Evolutionary conservation across 2,888 invertebrate genomes (phyloP).

Genomic region (Mylabris sibirica): DNA sequence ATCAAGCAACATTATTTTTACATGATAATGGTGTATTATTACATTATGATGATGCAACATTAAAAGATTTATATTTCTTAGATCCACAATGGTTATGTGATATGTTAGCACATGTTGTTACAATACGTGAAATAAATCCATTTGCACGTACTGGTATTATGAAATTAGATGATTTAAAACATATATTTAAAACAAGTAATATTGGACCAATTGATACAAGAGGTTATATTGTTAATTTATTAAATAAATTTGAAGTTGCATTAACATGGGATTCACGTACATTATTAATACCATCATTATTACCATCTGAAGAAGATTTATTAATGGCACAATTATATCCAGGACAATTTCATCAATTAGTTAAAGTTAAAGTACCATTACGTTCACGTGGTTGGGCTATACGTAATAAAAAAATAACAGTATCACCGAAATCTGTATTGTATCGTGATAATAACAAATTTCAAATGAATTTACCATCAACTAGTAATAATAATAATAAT

Average conservation of each 20-base stretch:
- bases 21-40: constrained; percentile 97
- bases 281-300: constrained; percentile 87
- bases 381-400: constrained; percentile 74
- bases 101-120: constrained; percentile 95
- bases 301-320: constrained; percentile 82
- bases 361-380: constrained; percentile 67
- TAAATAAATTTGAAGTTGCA: constrained; percentile 98
- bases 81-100: constrained; percentile 99
- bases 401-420: constrained; percentile 66
- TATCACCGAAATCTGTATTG: constrained; percentile 62
- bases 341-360: constrained; percentile 57
- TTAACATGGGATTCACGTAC: constrained; percentile 94
- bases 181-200: constrained; percentile 89
- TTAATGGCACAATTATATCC: constrained; percentile 60
- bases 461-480: constrained; percentile 55
- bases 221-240: constrained; percentile 86
- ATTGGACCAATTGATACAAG: constrained; percentile 73
- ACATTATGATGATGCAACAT: constrained; percentile 92
- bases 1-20: constrained; percentile 95
- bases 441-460: constrained; percentile 57
- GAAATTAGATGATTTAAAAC: constrained; percentile 90
- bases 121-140: constrained; percentile 96
- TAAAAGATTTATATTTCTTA: constrained; percentile 94
- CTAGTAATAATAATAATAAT: constrained; percentile 36
- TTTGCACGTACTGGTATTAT: constrained; percentile 92